Conservation (phyloP, 1,140 invertebrate species). For the Drosophila sucinea region DNA sequence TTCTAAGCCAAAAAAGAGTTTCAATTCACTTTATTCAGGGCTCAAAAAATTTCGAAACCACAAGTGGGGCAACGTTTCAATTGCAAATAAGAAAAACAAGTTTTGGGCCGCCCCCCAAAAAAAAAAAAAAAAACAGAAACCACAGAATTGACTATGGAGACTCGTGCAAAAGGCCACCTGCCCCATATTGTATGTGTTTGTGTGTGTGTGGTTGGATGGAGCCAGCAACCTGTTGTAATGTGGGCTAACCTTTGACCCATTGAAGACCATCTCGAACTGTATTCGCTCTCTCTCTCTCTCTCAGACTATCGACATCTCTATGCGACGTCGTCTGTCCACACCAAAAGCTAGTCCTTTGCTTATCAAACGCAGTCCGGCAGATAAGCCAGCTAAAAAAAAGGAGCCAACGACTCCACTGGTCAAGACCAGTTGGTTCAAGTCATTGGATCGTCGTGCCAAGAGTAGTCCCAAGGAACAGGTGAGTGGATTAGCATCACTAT, state of each 20-base stretch:
- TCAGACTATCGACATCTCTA: conserved; percentile 83
- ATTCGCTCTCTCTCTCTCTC: neutral
- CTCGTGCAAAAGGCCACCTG: conserved; percentile 73
- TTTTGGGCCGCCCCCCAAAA: conserved; percentile 49
- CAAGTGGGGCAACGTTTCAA: conserved; percentile 71
- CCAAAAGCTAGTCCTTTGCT: conserved; percentile 87
- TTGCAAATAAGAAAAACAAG: conserved; percentile 66
- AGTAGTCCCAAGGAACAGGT: conserved; percentile 80
- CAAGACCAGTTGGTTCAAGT: conserved; percentile 87
- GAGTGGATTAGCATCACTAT: too few species aligned
- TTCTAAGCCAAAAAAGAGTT: conserved; percentile 6
- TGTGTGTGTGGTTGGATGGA: neutral
- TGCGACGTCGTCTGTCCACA: conserved; percentile 88
- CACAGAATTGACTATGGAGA: conserved; percentile 9
- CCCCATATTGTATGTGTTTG: conserved; percentile 53
- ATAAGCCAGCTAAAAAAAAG: conserved; percentile 69
- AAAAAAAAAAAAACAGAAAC: conserved; percentile 14
- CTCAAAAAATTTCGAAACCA: conserved; percentile 35
- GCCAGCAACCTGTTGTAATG: conserved; percentile 63
- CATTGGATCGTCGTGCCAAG: conserved; percentile 85
- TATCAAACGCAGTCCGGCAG: conserved; percentile 72
- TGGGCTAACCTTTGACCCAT: conserved; percentile 55
- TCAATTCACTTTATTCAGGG: conserved; percentile 12
- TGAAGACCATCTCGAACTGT: conserved; percentile 16
- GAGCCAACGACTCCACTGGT: conserved; percentile 33